phyloP scores from a whole-genome alignment of 2,113 vertebrate genomes.

The Orycteropus afer region DNA sequence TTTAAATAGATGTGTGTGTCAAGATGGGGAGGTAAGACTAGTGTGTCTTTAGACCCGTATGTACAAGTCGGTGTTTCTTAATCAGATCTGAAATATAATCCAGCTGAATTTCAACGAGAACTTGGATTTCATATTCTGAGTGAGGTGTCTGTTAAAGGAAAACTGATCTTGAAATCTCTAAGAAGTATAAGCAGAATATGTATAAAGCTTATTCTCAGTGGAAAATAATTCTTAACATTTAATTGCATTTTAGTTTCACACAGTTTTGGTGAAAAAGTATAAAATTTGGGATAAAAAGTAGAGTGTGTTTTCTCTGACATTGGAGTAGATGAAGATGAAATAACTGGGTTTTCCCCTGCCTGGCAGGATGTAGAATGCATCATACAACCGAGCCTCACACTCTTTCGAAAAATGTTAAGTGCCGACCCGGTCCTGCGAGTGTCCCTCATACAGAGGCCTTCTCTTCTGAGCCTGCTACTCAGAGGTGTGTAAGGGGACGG shows the following conservation, averaged over 20 bases:
- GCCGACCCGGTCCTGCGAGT: conserved; percentile 90
- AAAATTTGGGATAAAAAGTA: not conserved
- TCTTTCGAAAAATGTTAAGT: conserved; percentile 93
- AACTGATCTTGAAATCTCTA: not conserved
- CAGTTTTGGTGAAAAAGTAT: not conserved
- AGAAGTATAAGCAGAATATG: not conserved
- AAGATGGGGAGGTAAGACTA: conserved; percentile 89
- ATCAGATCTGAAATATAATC: conserved; percentile 29
- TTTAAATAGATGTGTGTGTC: conserved; percentile 88
- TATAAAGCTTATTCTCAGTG: not conserved
- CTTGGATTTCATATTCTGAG: not conserved
- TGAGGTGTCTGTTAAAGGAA: not conserved
- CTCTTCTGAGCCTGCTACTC: conserved; percentile 90
- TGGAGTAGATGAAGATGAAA: not conserved
- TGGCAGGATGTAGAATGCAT: conserved; percentile 90
- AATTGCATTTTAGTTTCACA: conserved; percentile 32
- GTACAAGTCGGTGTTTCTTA: not conserved
- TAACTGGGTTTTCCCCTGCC: not conserved
- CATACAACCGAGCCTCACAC: conserved; percentile 87
- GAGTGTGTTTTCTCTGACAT: not conserved
- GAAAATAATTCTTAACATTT: not conserved
- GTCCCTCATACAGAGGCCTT: conserved; percentile 88
- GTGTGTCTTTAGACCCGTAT: not conserved
- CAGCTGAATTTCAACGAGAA: not conserved
- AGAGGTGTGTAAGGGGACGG: conserved; percentile 87